Conservation (phyloP, 2,797 vertebrate species). For the Vultur gryphus region DNA sequence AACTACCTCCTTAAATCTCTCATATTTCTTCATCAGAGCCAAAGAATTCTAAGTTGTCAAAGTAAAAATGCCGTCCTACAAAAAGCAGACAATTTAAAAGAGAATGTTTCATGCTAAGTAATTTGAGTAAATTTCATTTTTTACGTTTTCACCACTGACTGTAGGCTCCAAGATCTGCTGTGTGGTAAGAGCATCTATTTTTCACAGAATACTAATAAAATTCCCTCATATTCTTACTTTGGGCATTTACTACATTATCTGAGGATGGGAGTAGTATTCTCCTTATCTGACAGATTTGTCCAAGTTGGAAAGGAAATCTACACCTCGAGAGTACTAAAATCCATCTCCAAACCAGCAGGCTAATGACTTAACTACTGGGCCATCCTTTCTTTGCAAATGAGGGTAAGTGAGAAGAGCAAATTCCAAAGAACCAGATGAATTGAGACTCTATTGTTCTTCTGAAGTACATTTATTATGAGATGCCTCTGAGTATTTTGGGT, state of each 20-base stretch:
- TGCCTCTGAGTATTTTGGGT: neutral
- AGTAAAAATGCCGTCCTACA: neutral
- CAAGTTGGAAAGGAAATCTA: neutral
- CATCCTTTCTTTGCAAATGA: neutral
- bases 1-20: neutral
- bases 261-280: neutral
- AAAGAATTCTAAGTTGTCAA: neutral
- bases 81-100: neutral
- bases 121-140: neutral
- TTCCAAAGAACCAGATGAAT: neutral
- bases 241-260: neutral
- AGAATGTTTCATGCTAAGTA: neutral
- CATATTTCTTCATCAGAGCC: neutral
- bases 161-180: neutral
- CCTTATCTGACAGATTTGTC: neutral
- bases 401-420: neutral
- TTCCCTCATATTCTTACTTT: neutral
- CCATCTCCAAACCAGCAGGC: neutral
- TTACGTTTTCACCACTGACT: neutral
- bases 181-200: neutral
- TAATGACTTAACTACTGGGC: neutral
- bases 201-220: neutral
- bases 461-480: neutral
- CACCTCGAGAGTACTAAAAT: neutral
- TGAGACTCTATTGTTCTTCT: neutral